Percentiles rank a stretch among this genome's conserved stretches.
phyloP scores from a whole-genome alignment of 1,140 invertebrate species.

The Megalopta genalis region DNA sequence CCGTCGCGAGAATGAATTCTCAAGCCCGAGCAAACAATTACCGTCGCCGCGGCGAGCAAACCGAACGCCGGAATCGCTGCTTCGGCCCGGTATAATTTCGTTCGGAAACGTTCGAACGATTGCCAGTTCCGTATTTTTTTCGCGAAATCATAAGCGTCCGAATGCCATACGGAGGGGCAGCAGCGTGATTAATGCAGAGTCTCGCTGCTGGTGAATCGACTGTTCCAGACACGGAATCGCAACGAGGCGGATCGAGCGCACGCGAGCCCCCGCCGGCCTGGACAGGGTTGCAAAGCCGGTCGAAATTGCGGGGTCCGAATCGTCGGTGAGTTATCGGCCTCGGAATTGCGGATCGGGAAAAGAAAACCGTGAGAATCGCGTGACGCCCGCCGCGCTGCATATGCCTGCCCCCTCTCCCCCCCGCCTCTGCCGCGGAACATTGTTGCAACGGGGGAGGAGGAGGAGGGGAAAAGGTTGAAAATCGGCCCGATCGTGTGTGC shows the following conservation, averaged over 20 bases:
- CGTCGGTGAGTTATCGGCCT: neutral
- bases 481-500: neutral
- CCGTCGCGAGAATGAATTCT: too few relatives aligned
- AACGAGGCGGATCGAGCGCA: neutral
- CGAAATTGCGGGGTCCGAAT: neutral
- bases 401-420: too few relatives aligned
- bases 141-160: too few relatives aligned
- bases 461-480: neutral
- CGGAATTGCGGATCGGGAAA: conserved; percentile 3
- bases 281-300: conserved; percentile 9
- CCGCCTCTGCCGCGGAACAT: neutral
- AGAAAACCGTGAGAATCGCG: conserved; percentile 28
- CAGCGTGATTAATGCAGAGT: too few relatives aligned
- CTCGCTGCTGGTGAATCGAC: neutral
- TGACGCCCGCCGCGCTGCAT: neutral
- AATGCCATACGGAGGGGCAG: too few relatives aligned
- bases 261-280: neutral
- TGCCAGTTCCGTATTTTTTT: too few relatives aligned
- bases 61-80: too few relatives aligned
- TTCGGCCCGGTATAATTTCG: too few relatives aligned
- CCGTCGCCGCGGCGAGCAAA: too few relatives aligned
- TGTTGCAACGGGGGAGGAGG: neutral
- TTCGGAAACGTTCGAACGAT: too few relatives aligned
- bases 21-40: too few relatives aligned
- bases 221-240: conserved; percentile 5